Evolutionary conservation across 92 coral and sea anemone genomes (phyloP).

Genomic region (Virgularia gustaviana): DNA sequence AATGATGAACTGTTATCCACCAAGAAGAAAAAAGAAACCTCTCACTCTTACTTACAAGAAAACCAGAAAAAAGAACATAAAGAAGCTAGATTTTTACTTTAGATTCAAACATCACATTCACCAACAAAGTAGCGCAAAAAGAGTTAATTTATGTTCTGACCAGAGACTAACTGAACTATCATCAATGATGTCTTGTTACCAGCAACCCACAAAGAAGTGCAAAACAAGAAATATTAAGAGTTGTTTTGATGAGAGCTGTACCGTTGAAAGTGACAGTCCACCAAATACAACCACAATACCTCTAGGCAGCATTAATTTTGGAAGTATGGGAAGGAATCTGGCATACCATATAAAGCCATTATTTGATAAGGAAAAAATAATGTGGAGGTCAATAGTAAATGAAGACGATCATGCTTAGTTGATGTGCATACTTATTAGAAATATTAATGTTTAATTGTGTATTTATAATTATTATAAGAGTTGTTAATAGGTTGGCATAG

Average conservation of each 20-base stretch:
- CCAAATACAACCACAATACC: no score
- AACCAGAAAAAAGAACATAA: neutral
- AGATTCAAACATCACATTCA: neutral
- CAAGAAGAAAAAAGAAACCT: neutral
- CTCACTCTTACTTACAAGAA: neutral
- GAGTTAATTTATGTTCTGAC: neutral
- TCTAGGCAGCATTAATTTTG: no score
- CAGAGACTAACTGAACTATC: no score
- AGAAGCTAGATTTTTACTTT: constrained; percentile 10
- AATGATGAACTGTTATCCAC: neutral
- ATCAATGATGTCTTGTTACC: neutral
- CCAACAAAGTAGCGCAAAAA: neutral
- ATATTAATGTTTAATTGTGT: no score
- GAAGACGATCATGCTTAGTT: constrained; percentile 6
- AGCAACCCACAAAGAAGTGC: neutral
- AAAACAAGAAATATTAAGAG: neutral
- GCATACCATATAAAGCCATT: neutral
- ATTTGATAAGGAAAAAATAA: neutral
- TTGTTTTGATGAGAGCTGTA: neutral
- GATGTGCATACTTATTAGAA: neutral
- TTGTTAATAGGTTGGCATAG: no score
- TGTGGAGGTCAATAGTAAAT: constrained; percentile 22
- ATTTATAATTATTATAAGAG: no score
- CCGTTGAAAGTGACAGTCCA: no score
- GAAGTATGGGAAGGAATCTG: no score